phyloP scores from a whole-genome alignment of 2,113 vertebrate species.

The Mus spicilegus region DNA sequence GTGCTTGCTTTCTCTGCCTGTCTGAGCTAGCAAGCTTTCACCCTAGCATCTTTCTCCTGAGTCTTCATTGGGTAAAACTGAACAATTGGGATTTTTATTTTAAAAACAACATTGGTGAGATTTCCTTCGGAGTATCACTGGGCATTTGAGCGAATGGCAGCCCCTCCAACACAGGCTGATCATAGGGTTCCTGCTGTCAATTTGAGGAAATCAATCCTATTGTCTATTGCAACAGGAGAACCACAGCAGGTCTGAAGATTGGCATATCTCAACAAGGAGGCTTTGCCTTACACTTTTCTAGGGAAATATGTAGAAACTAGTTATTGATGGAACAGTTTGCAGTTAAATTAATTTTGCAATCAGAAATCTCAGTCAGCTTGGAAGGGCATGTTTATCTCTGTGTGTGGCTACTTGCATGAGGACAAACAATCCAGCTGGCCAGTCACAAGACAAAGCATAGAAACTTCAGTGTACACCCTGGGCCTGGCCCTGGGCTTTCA shows the following conservation, averaged over 20 bases:
- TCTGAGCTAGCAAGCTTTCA: too few species aligned
- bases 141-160: background rate
- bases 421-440: background rate
- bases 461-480: background rate
- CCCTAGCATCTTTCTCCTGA: too few species aligned
- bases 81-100: too few species aligned
- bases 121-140: background rate
- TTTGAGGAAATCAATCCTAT: background rate
- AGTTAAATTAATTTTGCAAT: conserved; percentile 30
- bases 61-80: too few species aligned
- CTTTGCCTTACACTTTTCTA: background rate
- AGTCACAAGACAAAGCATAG: background rate
- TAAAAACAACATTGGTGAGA: too few species aligned
- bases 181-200: background rate
- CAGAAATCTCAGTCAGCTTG: background rate
- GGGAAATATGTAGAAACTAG: background rate
- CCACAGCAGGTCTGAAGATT: background rate
- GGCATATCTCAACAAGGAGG: background rate
- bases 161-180: background rate
- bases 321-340: background rate
- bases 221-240: background rate
- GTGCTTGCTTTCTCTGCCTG: too few species aligned
- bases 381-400: conserved; percentile 24
- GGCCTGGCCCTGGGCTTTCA: background rate
- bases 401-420: background rate